phyloP scores from a whole-genome alignment of 2,113 vertebrate genomes.

The Oceanites oceanicus region DNA sequence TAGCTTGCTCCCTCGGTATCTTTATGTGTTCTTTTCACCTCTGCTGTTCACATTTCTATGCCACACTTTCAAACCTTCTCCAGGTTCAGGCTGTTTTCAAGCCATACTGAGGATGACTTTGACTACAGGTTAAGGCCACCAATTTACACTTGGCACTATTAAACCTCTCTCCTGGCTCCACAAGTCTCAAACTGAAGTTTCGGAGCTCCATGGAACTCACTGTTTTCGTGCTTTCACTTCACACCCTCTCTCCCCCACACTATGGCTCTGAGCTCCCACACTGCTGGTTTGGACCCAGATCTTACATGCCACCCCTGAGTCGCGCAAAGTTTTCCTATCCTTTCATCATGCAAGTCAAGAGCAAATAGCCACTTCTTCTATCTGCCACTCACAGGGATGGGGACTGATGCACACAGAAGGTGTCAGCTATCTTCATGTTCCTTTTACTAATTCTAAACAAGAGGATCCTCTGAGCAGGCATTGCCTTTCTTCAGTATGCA shows the following conservation, averaged over 20 bases:
- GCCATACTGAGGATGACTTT: not conserved
- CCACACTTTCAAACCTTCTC: not conserved
- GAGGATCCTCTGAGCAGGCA: not conserved
- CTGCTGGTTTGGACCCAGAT: not conserved
- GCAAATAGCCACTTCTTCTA: not conserved
- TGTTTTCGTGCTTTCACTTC: not conserved
- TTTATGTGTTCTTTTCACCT: not conserved
- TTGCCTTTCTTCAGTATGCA: not conserved
- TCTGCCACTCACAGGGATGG: not conserved
- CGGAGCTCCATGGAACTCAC: not conserved
- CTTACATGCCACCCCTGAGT: not conserved
- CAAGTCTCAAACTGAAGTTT: not conserved
- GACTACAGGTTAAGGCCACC: not conserved
- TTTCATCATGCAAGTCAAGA: not conserved
- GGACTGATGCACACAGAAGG: not conserved
- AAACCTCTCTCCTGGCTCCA: not conserved
- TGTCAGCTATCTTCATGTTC: not conserved
- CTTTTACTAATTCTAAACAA: not conserved
- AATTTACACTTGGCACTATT: not conserved
- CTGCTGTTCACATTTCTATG: not conserved
- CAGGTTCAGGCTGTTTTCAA: not conserved
- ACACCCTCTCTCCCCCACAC: not conserved
- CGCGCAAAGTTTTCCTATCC: not conserved
- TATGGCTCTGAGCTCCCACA: not conserved
- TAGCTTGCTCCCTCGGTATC: not conserved